These are phyloP conservation scores for Dermochelys coriacea DNA, from an alignment of 2,797 vertebrate genomes.

Conservation along the genomic window DNA sequence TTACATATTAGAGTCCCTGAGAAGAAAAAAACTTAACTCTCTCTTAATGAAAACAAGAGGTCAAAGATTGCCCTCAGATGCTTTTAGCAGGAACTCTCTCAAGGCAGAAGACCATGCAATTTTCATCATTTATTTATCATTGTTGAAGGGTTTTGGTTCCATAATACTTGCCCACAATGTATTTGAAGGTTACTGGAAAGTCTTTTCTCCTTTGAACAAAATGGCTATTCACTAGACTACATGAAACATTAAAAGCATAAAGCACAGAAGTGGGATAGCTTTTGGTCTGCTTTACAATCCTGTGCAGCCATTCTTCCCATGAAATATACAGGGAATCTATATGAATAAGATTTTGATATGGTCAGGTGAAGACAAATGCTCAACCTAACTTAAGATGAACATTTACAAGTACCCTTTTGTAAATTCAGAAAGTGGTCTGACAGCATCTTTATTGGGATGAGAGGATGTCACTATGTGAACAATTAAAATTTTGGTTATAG, in stretches of 20 bases:
- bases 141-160: neutral
- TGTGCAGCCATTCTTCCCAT: rapidly evolving
- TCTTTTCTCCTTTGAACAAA: neutral
- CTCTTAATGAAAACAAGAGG: neutral
- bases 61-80: neutral
- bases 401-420: neutral
- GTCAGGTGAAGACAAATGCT: neutral
- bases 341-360: neutral
- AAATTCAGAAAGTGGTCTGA: neutral
- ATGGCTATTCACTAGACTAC: neutral
- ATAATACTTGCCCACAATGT: neutral
- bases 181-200: neutral
- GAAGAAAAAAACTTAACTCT: neutral
- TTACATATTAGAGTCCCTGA: neutral
- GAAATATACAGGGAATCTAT: neutral
- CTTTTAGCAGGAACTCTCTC: neutral
- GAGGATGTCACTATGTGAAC: neutral
- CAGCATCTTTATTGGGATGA: too few species aligned
- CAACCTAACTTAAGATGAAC: neutral
- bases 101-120: neutral
- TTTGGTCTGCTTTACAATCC: neutral
- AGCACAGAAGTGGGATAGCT: neutral
- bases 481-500: neutral
- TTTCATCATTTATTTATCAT: neutral
- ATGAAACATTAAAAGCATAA: neutral